Base-by-base conservation (phyloP, 1,140 invertebrate species). In the Drosophila asahinai region DNA sequence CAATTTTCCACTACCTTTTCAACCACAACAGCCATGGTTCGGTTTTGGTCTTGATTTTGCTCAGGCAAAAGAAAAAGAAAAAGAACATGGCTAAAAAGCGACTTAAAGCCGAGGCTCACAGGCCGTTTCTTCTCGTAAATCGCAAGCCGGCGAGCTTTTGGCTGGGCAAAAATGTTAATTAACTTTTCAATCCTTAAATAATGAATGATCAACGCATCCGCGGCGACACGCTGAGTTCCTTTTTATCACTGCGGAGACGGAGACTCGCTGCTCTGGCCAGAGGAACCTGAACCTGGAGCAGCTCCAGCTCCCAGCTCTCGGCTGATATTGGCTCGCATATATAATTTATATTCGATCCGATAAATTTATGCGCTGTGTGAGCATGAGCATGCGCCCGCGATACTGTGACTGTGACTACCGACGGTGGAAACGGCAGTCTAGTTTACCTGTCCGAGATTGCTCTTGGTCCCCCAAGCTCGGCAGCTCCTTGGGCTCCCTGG, bases 131-230 rank as follows among this genome's bases (percentile, higher is more conserved):
- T 75, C 81, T 71, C 83, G 84, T 87, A 87, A 87, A 89, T 87
- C 83, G 83, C 67, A 8, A 48, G 59, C 40, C 42, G 58, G 48
- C 52, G 43, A 58, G 47, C 64, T 63, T 80, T 74, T 81, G 86
- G 86, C 86, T 82, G 70, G 66, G 87, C 83, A 89, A 92, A 92
- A 92, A 92, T 92, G 91, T 92, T 92, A 92, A 92, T 92, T 92
- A 92, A 92, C 91, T 92, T 92, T 92, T 92, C 91, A 92, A 92
- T 92, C 91, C 91, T 92, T 92, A 92, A 92, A 92, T 92, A 92
- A 92, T 92, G 91, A 92, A 92, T 92, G 91, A 92, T 92, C 91
- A 92, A 92, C 91, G 91, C 91, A 91, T 92, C 78, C 84, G 86
- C 83, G 91, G 83, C 91, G 91, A 92, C 91, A 92, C 76, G 91